phyloP scores from a whole-genome alignment of 2,888 invertebrate genomes.

The Artemia sinica region DNA sequence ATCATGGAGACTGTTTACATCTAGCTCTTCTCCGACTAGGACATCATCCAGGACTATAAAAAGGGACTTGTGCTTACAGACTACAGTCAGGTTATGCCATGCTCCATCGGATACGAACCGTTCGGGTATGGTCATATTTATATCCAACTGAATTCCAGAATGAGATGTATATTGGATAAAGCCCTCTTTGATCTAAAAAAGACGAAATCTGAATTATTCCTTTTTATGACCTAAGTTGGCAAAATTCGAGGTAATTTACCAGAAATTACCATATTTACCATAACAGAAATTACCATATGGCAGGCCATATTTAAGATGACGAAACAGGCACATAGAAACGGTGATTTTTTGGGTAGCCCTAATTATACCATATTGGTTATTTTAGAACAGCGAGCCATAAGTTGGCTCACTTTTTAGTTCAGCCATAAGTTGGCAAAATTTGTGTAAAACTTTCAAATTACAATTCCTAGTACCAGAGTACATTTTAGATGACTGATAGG shows the following conservation, averaged over 20 bases:
- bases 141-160: slow-evolving; percentile 46
- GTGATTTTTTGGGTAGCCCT: no score
- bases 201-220: slow-evolving; percentile 16
- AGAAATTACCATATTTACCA: neutral
- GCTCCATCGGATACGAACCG: slow-evolving; percentile 51
- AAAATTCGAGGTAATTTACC: neutral
- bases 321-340: no score
- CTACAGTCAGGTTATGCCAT: slow-evolving; percentile 73
- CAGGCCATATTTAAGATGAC: no score
- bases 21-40: slow-evolving; percentile 63
- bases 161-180: slow-evolving; percentile 61
- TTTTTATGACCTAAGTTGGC: slow-evolving; percentile 1
- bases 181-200: slow-evolving; percentile 44
- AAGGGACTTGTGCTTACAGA: slow-evolving; percentile 49
- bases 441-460: no score
- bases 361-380: no score
- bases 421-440: no score
- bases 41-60: slow-evolving; percentile 50
- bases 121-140: slow-evolving; percentile 57
- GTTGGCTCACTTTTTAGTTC: neutral
- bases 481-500: no score
- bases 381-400: no score
- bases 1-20: slow-evolving; percentile 69
- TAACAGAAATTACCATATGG: neutral
- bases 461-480: no score